Percentiles rank a stretch among this genome's conserved stretches.
Evolutionary conservation across 2,888 invertebrate genomes (phyloP).

Genomic region (Drosophila yooni): DNA sequence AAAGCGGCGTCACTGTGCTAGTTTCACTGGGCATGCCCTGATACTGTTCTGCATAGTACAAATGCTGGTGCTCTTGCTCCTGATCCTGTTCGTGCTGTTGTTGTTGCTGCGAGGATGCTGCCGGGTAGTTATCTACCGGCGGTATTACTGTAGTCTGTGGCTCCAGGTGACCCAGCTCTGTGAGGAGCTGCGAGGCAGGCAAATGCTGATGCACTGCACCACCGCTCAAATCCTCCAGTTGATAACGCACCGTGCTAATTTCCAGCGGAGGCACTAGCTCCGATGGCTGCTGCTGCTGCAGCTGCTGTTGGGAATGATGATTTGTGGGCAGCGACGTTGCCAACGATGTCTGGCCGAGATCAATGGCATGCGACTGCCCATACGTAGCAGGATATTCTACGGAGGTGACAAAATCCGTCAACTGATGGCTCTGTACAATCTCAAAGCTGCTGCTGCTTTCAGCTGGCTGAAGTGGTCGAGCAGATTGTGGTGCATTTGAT

Average conservation of each 20-base stretch:
- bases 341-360: slow-evolving; percentile 87
- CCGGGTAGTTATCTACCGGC: slow-evolving; percentile 74
- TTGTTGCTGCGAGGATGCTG: slow-evolving; percentile 75
- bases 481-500: slow-evolving; percentile 15
- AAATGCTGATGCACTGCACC: slow-evolving; percentile 71
- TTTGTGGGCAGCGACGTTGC: slow-evolving; percentile 85
- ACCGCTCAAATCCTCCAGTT: slow-evolving; percentile 72
- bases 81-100: slow-evolving; percentile 45
- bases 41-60: slow-evolving; percentile 32
- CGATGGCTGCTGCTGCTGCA: slow-evolving; percentile 6
- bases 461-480: slow-evolving; percentile 4
- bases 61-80: not conserved
- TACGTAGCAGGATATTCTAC: slow-evolving; percentile 90
- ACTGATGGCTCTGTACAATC: slow-evolving; percentile 87
- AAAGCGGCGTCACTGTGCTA: slow-evolving; percentile 37
- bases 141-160: slow-evolving; percentile 54
- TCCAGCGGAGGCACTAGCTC: slow-evolving; percentile 29
- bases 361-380: slow-evolving; percentile 86
- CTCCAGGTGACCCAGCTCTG: slow-evolving; percentile 69
- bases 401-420: slow-evolving; percentile 89
- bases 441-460: slow-evolving; percentile 72
- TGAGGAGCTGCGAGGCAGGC: slow-evolving; percentile 80
- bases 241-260: slow-evolving; percentile 73
- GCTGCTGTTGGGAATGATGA: slow-evolving; percentile 29
- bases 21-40: slow-evolving; percentile 47